phyloP scores from a whole-genome alignment of 2,888 invertebrate species.

The Lacanobia oleracea region DNA sequence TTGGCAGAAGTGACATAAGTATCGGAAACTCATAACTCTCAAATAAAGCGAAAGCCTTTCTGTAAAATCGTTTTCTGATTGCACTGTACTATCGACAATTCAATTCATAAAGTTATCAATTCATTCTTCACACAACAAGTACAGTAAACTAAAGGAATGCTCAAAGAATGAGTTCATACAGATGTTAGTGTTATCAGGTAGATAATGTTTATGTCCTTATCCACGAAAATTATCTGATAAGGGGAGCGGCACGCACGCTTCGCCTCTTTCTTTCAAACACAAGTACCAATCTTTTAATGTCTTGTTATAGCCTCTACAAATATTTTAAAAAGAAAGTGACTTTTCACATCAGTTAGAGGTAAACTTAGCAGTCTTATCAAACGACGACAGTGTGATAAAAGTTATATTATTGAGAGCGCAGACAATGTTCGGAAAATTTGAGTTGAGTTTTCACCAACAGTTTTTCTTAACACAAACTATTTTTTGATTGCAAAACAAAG shows the following conservation, averaged over 20 bases:
- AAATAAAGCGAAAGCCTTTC: constrained; percentile 23
- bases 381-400: constrained; percentile 27
- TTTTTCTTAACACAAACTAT: neutral
- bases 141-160: constrained; percentile 67
- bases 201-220: constrained; percentile 83
- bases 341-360: constrained; percentile 26
- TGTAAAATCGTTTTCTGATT: constrained; percentile 15
- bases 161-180: constrained; percentile 75
- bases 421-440: neutral
- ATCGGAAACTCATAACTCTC: constrained; percentile 2
- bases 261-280: constrained; percentile 64
- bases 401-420: constrained; percentile 12
- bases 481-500: neutral
- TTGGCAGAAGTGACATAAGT: constrained; percentile 10
- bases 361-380: constrained; percentile 37
- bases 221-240: constrained; percentile 84
- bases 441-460: neutral
- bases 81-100: constrained; percentile 29
- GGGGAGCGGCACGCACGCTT: constrained; percentile 59
- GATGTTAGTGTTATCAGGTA: constrained; percentile 82
- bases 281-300: constrained; percentile 48
- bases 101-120: constrained; percentile 35
- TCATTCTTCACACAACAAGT: constrained; percentile 46
- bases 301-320: constrained; percentile 31
- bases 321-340: constrained; percentile 41